A percentile compares a stretch with the other conserved stretches of the same genome.
These are phyloP conservation scores for Hofmannophila pseudospretella DNA, from an alignment of 2,888 invertebrate genomes.

Conservation along the genomic window DNA sequence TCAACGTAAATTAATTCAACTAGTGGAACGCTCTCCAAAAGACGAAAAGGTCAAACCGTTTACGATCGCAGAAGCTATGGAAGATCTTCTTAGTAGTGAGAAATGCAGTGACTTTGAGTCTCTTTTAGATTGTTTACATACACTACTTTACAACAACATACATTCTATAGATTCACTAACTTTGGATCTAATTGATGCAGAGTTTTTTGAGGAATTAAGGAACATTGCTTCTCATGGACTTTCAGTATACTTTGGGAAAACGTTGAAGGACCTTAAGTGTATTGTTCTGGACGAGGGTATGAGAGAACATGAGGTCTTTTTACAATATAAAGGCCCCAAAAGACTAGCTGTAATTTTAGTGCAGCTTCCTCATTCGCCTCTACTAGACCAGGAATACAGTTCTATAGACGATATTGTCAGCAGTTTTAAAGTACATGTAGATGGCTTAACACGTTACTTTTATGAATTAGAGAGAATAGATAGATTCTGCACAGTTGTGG, in stretches of 20 bases:
- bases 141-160: conserved; percentile 15
- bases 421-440: conserved; percentile 32
- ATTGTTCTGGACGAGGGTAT: conserved; percentile 32
- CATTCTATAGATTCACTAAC: conserved; percentile 19
- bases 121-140: conserved; percentile 19
- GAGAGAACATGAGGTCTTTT: conserved; percentile 45
- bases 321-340: conserved; percentile 37
- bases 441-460: conserved; percentile 44
- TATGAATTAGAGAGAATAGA: conserved; percentile 53
- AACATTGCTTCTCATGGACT: conserved; percentile 16
- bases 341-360: conserved; percentile 36
- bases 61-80: conserved; percentile 5
- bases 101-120: conserved; percentile 10
- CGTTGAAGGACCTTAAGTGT: conserved; percentile 50
- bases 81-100: conserved; percentile 9
- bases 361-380: conserved; percentile 39
- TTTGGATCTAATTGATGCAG: conserved; percentile 36
- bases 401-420: conserved; percentile 38
- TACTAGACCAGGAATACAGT: conserved; percentile 42
- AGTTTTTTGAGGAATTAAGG: conserved; percentile 47
- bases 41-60: too few species aligned
- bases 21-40: too few species aligned
- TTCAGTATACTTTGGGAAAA: conserved; percentile 48
- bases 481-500: conserved; percentile 47
- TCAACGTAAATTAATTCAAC: too few species aligned